Percentiles rank a stretch among this genome's conserved stretches.
These are phyloP conservation scores for Philonicus albiceps DNA, from an alignment of 2,888 invertebrate species.

Conservation along the genomic window DNA sequence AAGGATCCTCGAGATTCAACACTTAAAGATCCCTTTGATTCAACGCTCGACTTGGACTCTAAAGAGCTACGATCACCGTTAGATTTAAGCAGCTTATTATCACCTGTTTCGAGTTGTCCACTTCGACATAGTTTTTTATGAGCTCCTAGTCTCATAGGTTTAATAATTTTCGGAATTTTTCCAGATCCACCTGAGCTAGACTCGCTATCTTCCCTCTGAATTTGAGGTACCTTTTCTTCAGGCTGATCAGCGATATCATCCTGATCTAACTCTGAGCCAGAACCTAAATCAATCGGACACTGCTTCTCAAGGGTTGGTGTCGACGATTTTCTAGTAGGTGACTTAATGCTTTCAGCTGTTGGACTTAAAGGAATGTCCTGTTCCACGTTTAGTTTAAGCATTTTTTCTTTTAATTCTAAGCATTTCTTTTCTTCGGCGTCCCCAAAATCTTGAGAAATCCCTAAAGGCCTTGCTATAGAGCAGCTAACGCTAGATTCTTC, in stretches of 20 bases:
- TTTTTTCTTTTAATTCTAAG: constrained; percentile 69
- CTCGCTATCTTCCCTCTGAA: constrained; percentile 67
- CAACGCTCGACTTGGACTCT: constrained; percentile 70
- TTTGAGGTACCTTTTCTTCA: constrained; percentile 63
- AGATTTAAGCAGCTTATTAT: constrained; percentile 55
- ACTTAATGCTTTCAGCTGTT: constrained; percentile 59
- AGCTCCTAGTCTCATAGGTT: constrained; percentile 55
- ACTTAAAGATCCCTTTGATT: constrained; percentile 70
- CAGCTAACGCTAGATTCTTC: constrained; percentile 81
- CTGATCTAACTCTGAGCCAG: constrained; percentile 65
- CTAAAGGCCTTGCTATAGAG: constrained; percentile 80
- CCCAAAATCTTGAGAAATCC: constrained; percentile 78
- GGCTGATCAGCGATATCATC: constrained; percentile 63
- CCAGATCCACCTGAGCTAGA: constrained; percentile 69
- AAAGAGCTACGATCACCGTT: constrained; percentile 62
- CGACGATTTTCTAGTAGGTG: constrained; percentile 66
- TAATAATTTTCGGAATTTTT: constrained; percentile 66
- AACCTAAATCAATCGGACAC: constrained; percentile 71
- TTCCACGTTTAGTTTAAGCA: constrained; percentile 68
- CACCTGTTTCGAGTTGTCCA: constrained; percentile 64
- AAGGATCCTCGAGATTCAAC: constrained; percentile 77
- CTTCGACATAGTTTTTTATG: constrained; percentile 65
- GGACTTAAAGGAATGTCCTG: constrained; percentile 63
- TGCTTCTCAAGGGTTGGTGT: constrained; percentile 72
- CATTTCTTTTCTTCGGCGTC: constrained; percentile 68